phyloP scores from a whole-genome alignment of 2,797 vertebrate genomes.

The Limosa lapponica region DNA sequence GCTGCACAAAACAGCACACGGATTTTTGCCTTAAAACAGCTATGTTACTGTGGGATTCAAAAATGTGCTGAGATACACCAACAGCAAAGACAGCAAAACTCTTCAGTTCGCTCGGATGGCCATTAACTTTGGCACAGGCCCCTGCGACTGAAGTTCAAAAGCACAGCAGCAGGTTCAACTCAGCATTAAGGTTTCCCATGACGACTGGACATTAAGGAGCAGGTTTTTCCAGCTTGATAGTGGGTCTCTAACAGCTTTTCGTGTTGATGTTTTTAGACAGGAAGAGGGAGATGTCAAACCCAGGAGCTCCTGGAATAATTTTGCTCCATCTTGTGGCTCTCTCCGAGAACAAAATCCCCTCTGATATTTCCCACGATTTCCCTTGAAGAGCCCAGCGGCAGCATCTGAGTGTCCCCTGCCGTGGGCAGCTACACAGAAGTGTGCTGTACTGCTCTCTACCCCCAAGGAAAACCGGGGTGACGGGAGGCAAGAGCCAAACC shows the following conservation, averaged over 20 bases:
- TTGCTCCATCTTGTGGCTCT: slow-evolving; percentile 40
- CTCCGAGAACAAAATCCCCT: neutral
- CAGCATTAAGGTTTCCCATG: rapidly evolving
- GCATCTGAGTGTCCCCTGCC: rapidly evolving
- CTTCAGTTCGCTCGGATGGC: neutral
- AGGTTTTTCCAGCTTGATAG: neutral
- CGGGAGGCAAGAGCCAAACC: neutral
- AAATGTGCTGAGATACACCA: rapidly evolving
- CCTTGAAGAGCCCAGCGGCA: neutral
- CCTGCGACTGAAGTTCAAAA: neutral
- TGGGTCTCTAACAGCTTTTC: neutral
- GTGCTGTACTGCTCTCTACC: neutral
- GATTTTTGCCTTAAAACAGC: neutral
- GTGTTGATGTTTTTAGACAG: neutral
- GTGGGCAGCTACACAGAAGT: neutral
- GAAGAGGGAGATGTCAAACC: neutral
- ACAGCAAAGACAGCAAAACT: neutral
- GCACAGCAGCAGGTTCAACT: neutral
- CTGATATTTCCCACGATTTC: rapidly evolving
- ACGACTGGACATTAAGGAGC: neutral
- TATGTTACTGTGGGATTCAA: neutral
- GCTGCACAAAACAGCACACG: rapidly evolving
- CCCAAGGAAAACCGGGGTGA: rapidly evolving
- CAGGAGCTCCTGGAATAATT: neutral
- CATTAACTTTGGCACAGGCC: neutral